Conservation (phyloP, 2,113 vertebrate genomes). For the Pelvicachromis taeniatus region DNA sequence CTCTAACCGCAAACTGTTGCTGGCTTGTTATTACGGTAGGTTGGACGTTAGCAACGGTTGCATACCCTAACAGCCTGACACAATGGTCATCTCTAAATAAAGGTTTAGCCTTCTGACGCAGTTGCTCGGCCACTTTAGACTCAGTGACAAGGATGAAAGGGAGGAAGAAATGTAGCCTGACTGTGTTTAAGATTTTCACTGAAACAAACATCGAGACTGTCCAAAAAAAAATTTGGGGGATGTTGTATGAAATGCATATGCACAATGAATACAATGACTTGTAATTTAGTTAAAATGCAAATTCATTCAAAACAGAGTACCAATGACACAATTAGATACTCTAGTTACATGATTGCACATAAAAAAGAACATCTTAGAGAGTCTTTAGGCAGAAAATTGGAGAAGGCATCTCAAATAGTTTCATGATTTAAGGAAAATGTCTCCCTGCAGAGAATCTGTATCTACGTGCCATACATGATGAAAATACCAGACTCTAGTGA, state of each 20-base stretch:
- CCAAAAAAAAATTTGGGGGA: neutral
- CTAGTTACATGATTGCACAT: neutral
- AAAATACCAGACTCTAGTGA: neutral
- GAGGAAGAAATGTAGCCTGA: neutral
- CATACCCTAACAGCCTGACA: slow-evolving; percentile 16
- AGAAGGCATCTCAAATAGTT: neutral
- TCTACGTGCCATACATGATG: neutral
- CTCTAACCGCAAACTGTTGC: slow-evolving; percentile 36
- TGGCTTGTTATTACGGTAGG: slow-evolving; percentile 47
- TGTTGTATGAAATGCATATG: neutral
- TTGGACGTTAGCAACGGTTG: neutral
- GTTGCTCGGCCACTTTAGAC: neutral
- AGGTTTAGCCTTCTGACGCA: slow-evolving; percentile 3
- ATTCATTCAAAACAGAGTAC: neutral
- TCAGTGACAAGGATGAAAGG: neutral
- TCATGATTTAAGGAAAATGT: neutral
- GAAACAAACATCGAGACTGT: neutral
- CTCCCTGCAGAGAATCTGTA: neutral
- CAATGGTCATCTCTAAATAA: slow-evolving; percentile 41
- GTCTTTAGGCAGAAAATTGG: neutral
- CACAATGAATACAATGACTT: neutral
- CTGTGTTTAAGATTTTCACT: neutral
- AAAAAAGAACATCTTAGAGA: neutral
- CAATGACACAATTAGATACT: neutral
- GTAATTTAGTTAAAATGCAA: neutral